Percentiles rank a stretch among this genome's conserved stretches.
Conservation (phyloP, 2,797 vertebrate species). For the Geotrypetes seraphini region DNA sequence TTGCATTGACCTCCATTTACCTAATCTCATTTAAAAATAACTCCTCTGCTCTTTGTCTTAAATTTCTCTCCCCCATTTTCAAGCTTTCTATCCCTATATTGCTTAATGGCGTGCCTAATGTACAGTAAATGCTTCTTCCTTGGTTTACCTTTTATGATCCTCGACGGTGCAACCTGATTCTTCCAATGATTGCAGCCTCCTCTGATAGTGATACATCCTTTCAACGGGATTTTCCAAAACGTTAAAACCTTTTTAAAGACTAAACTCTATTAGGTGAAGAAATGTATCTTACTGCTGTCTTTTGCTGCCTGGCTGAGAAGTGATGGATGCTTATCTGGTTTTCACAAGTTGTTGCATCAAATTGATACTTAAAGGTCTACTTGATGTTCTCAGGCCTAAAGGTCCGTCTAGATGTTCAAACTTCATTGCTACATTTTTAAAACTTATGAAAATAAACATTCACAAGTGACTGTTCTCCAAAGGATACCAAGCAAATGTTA, state of each 20-base stretch:
- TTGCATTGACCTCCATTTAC: not conserved
- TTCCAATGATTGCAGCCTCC: not conserved
- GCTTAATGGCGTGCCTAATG: not conserved
- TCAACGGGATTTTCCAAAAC: not conserved
- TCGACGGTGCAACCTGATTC: not conserved
- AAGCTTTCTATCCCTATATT: not conserved
- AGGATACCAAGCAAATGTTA: too few relatives aligned
- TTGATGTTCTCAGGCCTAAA: too few relatives aligned
- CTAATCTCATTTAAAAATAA: not conserved
- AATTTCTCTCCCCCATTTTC: too few relatives aligned
- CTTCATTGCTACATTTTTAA: too few relatives aligned
- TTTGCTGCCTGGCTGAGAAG: too few relatives aligned
- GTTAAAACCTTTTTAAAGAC: not conserved
- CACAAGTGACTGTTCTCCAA: too few relatives aligned
- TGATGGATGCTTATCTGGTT: too few relatives aligned
- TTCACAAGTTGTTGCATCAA: too few relatives aligned
- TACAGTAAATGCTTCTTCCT: not conserved
- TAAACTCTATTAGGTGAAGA: not conserved
- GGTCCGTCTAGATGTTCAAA: too few relatives aligned
- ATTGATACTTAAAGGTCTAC: too few relatives aligned
- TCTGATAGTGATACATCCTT: not conserved
- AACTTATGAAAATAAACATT: too few relatives aligned
- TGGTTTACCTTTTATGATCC: too few relatives aligned
- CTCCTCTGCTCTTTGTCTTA: not conserved
- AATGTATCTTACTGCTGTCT: not conserved